A percentile compares a stretch with the other conserved stretches of the same genome.
Conservation (phyloP, 2,888 invertebrate species). For the Carpatolechia fugitivella region DNA sequence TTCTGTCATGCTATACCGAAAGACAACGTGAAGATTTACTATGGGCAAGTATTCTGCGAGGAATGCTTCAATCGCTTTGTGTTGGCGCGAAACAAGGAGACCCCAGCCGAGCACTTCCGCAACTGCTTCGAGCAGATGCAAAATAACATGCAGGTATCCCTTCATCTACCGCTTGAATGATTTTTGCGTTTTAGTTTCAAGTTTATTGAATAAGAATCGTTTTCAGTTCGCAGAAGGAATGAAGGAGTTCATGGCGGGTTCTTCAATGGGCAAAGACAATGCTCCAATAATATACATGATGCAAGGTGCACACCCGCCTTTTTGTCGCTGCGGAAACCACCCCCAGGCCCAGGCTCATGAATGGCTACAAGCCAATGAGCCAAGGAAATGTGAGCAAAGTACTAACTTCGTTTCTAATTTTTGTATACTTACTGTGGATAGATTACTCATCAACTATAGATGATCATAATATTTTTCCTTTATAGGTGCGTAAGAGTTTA, state of each 20-base stretch:
- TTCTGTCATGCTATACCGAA: conserved; percentile 58
- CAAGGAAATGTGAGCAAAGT: conserved; percentile 57
- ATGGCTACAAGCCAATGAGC: conserved; percentile 48
- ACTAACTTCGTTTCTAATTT: background rate
- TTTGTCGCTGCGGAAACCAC: conserved; percentile 51
- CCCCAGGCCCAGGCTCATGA: conserved; percentile 48
- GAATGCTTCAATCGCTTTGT: conserved; percentile 63
- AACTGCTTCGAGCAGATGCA: conserved; percentile 69
- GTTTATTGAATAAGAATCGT: background rate
- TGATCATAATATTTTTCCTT: conserved; percentile 22
- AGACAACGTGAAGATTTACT: conserved; percentile 60
- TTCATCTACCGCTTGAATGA: too few relatives aligned
- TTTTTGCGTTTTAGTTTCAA: too few relatives aligned
- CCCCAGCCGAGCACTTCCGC: conserved; percentile 64
- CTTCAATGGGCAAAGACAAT: conserved; percentile 34
- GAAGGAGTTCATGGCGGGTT: conserved; percentile 53
- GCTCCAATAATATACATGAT: conserved; percentile 62
- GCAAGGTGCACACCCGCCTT: conserved; percentile 51
- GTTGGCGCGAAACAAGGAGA: conserved; percentile 51
- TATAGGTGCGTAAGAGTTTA: conserved; percentile 69
- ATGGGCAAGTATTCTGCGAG: conserved; percentile 70
- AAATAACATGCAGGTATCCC: conserved; percentile 26
- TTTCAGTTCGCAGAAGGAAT: conserved; percentile 53
- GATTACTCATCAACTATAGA: background rate
- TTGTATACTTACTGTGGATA: background rate